Evolutionary conservation across 2,113 vertebrate species (phyloP), one percentile per base, ranked within the genome.

Genomic region (Ammodytes marinus): DNA sequence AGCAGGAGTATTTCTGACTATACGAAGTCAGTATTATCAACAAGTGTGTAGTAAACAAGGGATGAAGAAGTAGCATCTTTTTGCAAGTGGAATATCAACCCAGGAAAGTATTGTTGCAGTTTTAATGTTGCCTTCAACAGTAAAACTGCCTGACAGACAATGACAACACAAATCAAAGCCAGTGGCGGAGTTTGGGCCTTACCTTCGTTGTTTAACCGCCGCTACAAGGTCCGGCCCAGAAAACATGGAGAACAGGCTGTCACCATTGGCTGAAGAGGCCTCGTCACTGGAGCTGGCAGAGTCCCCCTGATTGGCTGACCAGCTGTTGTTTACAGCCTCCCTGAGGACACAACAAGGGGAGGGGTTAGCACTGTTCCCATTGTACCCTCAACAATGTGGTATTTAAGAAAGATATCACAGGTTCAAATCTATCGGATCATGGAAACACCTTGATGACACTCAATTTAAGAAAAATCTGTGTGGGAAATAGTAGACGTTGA

Each of bases 221-320:
- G 98, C 98, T 83, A 99, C 96, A 0, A 99, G 97, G 91, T 99
- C 98, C 60, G 98, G 98, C 77, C 98, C 98, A 88, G 98, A 99
- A 95, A 99, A 99, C 98, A 99, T 99, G 93, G 98, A 99, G 94
- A 99, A 99, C 84, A 99, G 93, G 79, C 97, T 99, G 95, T 99
- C 98, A 8, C 98, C 98, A 0, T 99, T 99, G 88, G 97, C 98
- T 6, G 98, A 99, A 58, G 98, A 99, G 0, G 98, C 96, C 94
- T 99, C 98, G 0, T 99, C 98, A 9, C 98, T 99, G 10, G 98
- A 99, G 82, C 98, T 99, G 93, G 98, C 97, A 0, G 98, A 99
- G 89, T 99, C 98, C 19, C 97, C 98, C 95, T 99, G 98, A 94
- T 97, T 95, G 84, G 97, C 97, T 8, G 97, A 96, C 98, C 98